Base-by-base conservation (phyloP, 2,113 vertebrate species). In the Capreolus pygargus region DNA sequence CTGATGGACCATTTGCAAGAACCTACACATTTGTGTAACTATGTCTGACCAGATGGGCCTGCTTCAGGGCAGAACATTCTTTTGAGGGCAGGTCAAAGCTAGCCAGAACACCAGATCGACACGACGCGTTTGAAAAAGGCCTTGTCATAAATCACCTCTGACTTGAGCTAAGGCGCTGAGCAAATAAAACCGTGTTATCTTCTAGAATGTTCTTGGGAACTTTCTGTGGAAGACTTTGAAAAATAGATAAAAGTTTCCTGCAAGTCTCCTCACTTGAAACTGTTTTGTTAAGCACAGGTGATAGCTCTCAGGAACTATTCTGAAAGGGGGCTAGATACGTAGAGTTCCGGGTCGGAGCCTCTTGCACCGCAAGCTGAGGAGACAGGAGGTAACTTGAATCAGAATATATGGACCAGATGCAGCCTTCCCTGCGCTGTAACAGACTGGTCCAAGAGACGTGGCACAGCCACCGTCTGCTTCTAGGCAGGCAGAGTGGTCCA, bases 161-260 rank as follows among this genome's bases (percentile, higher is more conserved):
- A 94, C 81, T 94, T 78, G 76, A 93, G 45, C 74, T 95, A 64
- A 95, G 93, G 64, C 45, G 19, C 45, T 58, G 27, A 95, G 54
- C 23, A 87, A 74, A 64, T 21, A 60, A 47, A 93, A 95, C 27
- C 74, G 11, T 70, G 15, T 58, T 33, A 89, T 86, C 79, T 96
- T 95, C 94, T 92, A 96, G 95, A 97, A 95, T 92, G 78, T 93
- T 94, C 94, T 67, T 60, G 50, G 91, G 67, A 93, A 89, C 61
- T 94, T 96, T 14, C 52, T 74, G 89, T 95, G 91, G 86, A 89
- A 98, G 86, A 84, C 43, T 96, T 83, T 47, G 45, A 85, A 94
- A 94, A 82, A 57, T 54, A 91, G 58, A 54, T 92, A 93, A 55
- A 70, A 67, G 50, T 82, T 94, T 50, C 88, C 84, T 81, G 47